Evolutionary conservation across 2,888 invertebrate genomes (phyloP).

Genomic region (Chouioia cunea): DNA sequence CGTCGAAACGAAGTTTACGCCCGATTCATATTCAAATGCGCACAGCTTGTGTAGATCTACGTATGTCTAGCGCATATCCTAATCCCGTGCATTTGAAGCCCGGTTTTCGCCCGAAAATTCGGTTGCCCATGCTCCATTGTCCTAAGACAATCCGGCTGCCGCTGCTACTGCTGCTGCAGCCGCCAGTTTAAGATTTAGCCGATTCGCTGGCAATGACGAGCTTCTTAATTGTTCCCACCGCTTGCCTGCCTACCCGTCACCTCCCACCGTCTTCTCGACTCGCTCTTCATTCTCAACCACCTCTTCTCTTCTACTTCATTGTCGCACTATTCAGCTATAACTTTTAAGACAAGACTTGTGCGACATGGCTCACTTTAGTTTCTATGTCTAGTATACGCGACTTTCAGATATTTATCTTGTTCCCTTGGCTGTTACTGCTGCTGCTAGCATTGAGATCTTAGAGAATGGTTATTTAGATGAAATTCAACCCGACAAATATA

Average conservation of each 20-base stretch:
- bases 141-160: too few species aligned
- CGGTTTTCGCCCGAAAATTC: too few species aligned
- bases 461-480: slow-evolving; percentile 21
- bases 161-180: too few species aligned
- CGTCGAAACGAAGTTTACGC: slow-evolving; percentile 9
- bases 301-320: neutral
- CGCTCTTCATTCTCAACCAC: neutral
- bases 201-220: too few species aligned
- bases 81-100: slow-evolving; percentile 9
- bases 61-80: slow-evolving; percentile 4
- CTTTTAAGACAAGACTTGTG: too few species aligned
- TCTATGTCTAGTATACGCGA: neutral
- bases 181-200: too few species aligned
- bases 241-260: neutral
- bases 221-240: neutral
- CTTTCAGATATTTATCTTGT: slow-evolving; percentile 33
- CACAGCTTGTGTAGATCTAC: too few species aligned
- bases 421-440: too few species aligned
- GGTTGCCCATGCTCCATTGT: too few species aligned
- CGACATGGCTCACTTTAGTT: too few species aligned
- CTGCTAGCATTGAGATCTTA: too few species aligned
- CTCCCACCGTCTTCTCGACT: neutral
- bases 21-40: slow-evolving; percentile 41
- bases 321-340: slow-evolving; percentile 18
- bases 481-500: slow-evolving; percentile 20